Base-by-base conservation (phyloP, 2,113 vertebrate genomes). In the Ceyx melanurus region DNA sequence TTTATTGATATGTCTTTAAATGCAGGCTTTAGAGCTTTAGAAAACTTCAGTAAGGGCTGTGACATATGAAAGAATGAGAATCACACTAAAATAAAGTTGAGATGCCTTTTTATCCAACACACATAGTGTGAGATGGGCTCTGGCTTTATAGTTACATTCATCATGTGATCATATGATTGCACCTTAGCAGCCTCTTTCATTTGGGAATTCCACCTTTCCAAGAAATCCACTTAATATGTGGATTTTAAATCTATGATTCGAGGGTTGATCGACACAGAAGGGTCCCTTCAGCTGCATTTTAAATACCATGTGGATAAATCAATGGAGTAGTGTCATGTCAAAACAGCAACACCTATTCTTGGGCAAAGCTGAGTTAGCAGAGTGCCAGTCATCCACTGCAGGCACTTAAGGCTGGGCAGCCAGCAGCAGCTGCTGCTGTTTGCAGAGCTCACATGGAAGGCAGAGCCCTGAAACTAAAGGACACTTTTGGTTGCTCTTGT, bases 311-410 rank as follows among this genome's bases (percentile, higher is more conserved):
- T 70, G 54, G 67, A 37, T 91, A 92, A 85, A 94, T 94, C 58
- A 68, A 79, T 92, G 93, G 77, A 77, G 56, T 33, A 76, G 75
- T 89, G 93, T 79, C 85, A 85, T 50, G 68, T 87, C 85, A 75
- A 54, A 89, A 70, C 42, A 87, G 82, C 54, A 88, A 79, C 85
- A 87, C 54, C 58, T 85, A 87, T 82, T 95, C 87, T 89, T 87
- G 81, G 79, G n/a, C 75, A 73, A 89, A 67, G 73, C 75, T 56
- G 51, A 67, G 60, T 83, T 89, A 81, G 65, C 57, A 60, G 86
- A 82, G 61, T 57, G 62, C 87, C 40, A 31, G 77, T 78, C 83
- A 35, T 26, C 72, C 13, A 31, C 50, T 21, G 42, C 11, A 8
- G 73, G 70, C 70, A 62, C 67, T 76, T 76, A 40, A 15, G 67